Percentiles rank a stretch among this genome's conserved stretches.
Evolutionary conservation across 2,113 vertebrate genomes (phyloP).

Genomic region (Mus musculus): GRCm39 chr7:117811001-117811500

Average conservation of each 20-base stretch:
- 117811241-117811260: conserved; percentile 5
- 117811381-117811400: neutral
- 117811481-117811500: neutral
- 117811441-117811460: neutral
- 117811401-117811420: neutral
- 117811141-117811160: neutral
- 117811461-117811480: neutral
- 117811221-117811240: conserved; percentile 7
- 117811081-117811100: neutral
- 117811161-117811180: neutral
- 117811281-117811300: neutral
- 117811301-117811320: neutral
- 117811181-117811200: neutral
- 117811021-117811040: neutral
- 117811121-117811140: neutral
- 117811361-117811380: neutral
- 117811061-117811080: neutral
- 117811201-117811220: neutral
- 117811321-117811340: neutral
- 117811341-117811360: neutral
- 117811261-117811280: neutral
- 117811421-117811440: neutral
- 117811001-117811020: conserved; percentile 22
- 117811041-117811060: neutral
- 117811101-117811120: neutral